Conservation (phyloP, 2,888 invertebrate species). For the Hipparchia semele region DNA sequence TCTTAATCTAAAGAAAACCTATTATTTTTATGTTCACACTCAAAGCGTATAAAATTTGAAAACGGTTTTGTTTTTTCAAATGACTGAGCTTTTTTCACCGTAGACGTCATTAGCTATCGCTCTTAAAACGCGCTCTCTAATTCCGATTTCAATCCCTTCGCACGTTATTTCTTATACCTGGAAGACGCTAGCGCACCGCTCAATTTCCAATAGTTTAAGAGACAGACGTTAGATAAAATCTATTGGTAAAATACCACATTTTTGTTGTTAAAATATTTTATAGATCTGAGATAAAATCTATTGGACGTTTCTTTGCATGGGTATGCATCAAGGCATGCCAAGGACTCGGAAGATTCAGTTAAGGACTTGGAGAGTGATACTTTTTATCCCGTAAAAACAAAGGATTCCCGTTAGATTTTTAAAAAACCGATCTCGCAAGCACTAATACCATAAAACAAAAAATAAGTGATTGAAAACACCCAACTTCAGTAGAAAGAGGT, state of each 20-base stretch:
- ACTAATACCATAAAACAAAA: too few species aligned
- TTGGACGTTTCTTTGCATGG: too few species aligned
- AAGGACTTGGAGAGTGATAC: too few species aligned
- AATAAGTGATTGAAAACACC: too few species aligned
- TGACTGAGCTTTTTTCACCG: slow-evolving; percentile 51
- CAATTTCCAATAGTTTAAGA: slow-evolving; percentile 40
- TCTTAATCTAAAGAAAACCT: slow-evolving; percentile 5
- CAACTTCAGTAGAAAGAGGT: too few species aligned
- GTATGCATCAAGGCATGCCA: too few species aligned
- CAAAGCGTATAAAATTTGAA: slow-evolving; percentile 19
- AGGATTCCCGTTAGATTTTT: too few species aligned
- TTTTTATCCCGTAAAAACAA: too few species aligned
- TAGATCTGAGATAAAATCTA: too few species aligned
- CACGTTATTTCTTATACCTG: slow-evolving; percentile 74
- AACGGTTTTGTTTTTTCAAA: slow-evolving; percentile 37
- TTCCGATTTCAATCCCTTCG: slow-evolving; percentile 70
- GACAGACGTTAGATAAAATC: neutral
- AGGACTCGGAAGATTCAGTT: too few species aligned
- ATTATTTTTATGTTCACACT: slow-evolving; percentile 22
- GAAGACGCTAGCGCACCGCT: slow-evolving; percentile 57
- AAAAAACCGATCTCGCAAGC: too few species aligned
- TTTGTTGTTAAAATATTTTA: too few species aligned
- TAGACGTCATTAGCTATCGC: slow-evolving; percentile 54
- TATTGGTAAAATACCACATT: neutral
- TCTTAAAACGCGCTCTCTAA: slow-evolving; percentile 64